Conservation (phyloP, 2,113 vertebrate species). For the Limnothrissa miodon region DNA sequence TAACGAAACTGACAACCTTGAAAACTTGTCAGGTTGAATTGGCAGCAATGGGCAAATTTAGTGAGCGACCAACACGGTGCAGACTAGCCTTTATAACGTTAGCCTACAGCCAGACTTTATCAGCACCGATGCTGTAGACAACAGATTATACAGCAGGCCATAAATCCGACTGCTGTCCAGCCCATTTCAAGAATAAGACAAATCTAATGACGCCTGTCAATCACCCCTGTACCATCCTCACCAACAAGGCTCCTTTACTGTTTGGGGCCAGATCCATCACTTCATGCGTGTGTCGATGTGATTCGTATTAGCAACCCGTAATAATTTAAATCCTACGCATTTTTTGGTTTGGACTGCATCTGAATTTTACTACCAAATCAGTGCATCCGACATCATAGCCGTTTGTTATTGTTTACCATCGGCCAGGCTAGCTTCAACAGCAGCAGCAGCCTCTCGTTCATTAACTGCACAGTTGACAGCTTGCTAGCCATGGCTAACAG, state of each 20-base stretch:
- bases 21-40: not conserved
- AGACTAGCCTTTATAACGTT: not conserved
- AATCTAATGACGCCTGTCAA: not conserved
- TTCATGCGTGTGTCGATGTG: not conserved
- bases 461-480: conserved; percentile 5
- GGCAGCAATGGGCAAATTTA: not conserved
- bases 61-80: not conserved
- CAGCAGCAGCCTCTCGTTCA: not conserved
- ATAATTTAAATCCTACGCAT: not conserved
- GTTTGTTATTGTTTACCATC: conserved; percentile 76
- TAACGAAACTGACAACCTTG: no score
- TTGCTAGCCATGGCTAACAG: conserved; percentile 29
- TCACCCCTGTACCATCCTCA: not conserved
- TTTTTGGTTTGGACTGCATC: not conserved
- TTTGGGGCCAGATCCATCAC: not conserved
- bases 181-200: not conserved
- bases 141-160: not conserved
- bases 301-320: not conserved
- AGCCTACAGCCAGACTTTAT: not conserved
- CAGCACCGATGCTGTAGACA: not conserved
- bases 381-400: conserved; percentile 20
- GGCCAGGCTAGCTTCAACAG: conserved; percentile 41
- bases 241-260: not conserved
- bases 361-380: not conserved
- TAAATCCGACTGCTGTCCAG: not conserved